Percentiles rank a stretch among this genome's conserved stretches.
Conservation (phyloP, 2,797 vertebrate species). For the Cyprinella venusta region DNA sequence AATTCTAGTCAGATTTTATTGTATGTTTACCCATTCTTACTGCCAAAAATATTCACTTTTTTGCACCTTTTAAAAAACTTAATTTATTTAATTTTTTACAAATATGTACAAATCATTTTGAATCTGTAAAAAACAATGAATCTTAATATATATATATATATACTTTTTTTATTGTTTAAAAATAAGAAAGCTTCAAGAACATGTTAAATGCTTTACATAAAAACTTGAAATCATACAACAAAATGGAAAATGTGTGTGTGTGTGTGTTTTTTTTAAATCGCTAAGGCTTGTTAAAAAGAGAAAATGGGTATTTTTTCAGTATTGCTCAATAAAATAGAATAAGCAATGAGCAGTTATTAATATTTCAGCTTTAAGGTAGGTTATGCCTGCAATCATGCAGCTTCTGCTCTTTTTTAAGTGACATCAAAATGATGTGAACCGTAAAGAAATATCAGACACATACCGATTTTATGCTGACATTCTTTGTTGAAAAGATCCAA, state of each 20-base stretch:
- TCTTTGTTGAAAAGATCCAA: constrained; percentile 7
- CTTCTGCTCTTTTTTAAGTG: background rate
- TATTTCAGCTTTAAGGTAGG: background rate
- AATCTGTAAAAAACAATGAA: background rate
- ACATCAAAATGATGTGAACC: background rate
- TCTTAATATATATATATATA: background rate
- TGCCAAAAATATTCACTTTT: background rate
- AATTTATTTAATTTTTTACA: background rate
- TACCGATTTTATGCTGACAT: background rate
- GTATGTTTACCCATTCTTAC: background rate
- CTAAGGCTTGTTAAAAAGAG: background rate
- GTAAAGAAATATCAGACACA: constrained; percentile 4
- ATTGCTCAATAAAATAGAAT: background rate
- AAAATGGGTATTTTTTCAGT: background rate
- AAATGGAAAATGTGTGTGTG: too few relatives aligned
- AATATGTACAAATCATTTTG: background rate
- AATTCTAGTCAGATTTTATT: background rate
- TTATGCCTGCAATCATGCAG: background rate
- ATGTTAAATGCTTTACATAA: background rate
- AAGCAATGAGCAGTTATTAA: background rate
- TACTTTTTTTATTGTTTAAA: background rate
- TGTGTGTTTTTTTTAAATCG: background rate
- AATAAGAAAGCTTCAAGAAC: background rate
- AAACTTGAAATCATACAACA: background rate
- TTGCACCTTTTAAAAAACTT: background rate